Evolutionary conservation across 2,113 vertebrate genomes (phyloP), one percentile per base, ranked within the genome.

Genomic region (Cranoglanis bouderius): DNA sequence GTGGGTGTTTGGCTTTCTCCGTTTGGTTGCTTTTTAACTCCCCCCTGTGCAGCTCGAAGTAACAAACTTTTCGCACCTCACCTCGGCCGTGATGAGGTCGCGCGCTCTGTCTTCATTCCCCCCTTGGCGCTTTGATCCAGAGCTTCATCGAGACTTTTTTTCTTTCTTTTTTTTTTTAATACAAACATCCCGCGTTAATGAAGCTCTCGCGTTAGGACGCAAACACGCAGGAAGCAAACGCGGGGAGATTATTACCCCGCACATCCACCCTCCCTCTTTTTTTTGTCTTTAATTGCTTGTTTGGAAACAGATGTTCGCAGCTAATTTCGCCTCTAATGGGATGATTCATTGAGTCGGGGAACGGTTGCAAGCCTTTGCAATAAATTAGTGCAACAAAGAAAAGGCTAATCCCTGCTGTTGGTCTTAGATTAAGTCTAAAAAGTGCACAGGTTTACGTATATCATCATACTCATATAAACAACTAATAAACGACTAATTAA

Each of bases 111-210:
- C 90, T 57, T 46, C 84, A 89, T 46, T 83, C 43, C 78, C 91
- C 67, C 53, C 53, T 82, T 53, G 77, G 74, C 10, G 89, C 93
- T 95, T 95, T 95, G 93, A 95, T 95, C 89, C 91, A 21, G 77
- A 12, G 21, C 82, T 57, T 61, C 72, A 10, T 67, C 89, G 89
- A 84, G 86, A 77, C 90, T 83, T 86, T 35, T 16, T 70, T 67
- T 51, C 6, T 16, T 16, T 35, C 87, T 89, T 88, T 43, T 53
- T 6, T 6, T 18, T 67, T 88, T 89, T 88, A 38, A 55, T 88
- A 85, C 89, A 84, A 88, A 87, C 87, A 91, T 86, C 85, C 57
- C 77, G 72, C 78, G 90, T 90, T 90, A 92, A 93, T 91, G 86
- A 88, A 91, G 84, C 75, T 32, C 84, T 85, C 78, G 55, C 82